These are phyloP conservation scores for Chauna torquata DNA, from an alignment of 2,113 vertebrate species.

Conservation along the genomic window DNA sequence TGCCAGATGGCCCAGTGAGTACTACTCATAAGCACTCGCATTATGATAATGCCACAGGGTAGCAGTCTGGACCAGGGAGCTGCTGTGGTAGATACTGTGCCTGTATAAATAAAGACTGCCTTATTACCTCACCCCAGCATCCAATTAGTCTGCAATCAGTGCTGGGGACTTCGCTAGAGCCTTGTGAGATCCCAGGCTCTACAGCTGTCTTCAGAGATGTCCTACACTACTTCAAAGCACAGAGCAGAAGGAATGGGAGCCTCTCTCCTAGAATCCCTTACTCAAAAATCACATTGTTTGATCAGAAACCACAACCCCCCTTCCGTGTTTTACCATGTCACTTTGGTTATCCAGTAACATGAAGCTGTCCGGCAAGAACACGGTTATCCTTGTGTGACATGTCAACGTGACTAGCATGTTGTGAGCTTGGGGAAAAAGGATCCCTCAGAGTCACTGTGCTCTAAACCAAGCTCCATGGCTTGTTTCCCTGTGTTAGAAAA, in stretches of 20 bases:
- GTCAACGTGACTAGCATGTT: background rate
- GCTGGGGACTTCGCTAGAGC: background rate
- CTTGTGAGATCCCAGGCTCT: background rate
- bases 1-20: background rate
- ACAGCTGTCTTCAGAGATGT: background rate
- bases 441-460: background rate
- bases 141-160: background rate
- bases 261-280: background rate
- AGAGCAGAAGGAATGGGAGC: background rate
- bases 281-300: background rate
- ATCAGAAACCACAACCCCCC: background rate
- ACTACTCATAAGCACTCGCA: background rate
- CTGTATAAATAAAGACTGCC: background rate
- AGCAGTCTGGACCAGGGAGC: background rate
- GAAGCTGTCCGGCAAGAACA: background rate
- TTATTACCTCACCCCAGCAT: background rate
- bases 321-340: background rate
- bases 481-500: constrained; percentile 17
- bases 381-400: accelerated
- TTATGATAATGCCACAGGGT: background rate
- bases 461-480: background rate
- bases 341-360: background rate
- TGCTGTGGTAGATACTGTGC: background rate
- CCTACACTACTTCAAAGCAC: background rate
- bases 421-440: background rate